Conservation (phyloP, 2,888 invertebrate species). For the Mayetiola destructor region DNA sequence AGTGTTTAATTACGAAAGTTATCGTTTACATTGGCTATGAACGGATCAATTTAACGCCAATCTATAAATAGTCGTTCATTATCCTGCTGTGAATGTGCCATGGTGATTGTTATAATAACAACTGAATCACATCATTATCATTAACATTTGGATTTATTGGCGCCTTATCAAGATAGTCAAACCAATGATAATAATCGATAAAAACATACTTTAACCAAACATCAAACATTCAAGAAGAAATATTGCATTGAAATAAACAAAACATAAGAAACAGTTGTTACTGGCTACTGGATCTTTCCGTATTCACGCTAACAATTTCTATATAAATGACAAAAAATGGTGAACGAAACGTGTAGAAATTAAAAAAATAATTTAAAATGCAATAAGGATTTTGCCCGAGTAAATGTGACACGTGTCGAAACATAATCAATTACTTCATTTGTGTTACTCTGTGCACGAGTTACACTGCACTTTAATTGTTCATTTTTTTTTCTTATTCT, state of each 20-base stretch:
- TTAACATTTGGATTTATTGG: slow-evolving; percentile 3
- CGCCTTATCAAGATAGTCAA: neutral
- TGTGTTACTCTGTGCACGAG: neutral
- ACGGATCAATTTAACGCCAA: too few relatives aligned
- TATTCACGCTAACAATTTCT: too few relatives aligned
- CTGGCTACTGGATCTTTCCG: neutral
- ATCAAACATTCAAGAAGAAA: too few relatives aligned
- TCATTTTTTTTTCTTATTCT: neutral
- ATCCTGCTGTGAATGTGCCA: slow-evolving; percentile 1
- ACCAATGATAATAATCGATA: too few relatives aligned
- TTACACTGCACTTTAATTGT: neutral
- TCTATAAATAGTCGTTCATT: neutral
- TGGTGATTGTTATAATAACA: neutral
- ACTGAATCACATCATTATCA: too few relatives aligned
- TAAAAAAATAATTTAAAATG: neutral
- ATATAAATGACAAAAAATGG: neutral
- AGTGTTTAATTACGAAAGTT: too few relatives aligned
- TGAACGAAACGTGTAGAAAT: neutral
- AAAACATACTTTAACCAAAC: too few relatives aligned
- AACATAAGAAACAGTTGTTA: neutral
- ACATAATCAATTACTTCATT: slow-evolving; percentile 3
- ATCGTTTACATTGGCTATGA: too few relatives aligned
- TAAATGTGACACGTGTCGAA: slow-evolving; percentile 3
- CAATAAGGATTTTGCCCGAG: neutral
- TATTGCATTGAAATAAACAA: neutral